phyloP scores from a whole-genome alignment of 2,888 invertebrate genomes.

The Plemyria rubiginata region DNA sequence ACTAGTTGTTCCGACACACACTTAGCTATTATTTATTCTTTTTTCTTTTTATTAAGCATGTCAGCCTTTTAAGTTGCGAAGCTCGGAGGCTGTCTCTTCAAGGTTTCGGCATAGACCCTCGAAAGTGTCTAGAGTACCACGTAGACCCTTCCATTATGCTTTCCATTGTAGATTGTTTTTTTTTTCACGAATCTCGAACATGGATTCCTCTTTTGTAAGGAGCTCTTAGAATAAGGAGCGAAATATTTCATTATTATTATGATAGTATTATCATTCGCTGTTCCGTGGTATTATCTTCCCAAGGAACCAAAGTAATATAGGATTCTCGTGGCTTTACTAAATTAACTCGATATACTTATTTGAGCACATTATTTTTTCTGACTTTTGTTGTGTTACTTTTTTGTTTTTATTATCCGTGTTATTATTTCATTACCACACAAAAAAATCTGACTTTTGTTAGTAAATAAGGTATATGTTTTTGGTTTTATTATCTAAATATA shows the following conservation, averaged over 20 bases:
- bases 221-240: slow-evolving; percentile 20
- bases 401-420: no score
- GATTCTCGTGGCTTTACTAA: background rate
- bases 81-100: slow-evolving; percentile 12
- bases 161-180: slow-evolving; percentile 36
- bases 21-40: slow-evolving; percentile 23
- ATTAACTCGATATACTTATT: background rate
- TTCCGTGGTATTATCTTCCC: slow-evolving; percentile 2
- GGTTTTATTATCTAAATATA: no score
- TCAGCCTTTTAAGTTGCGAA: slow-evolving; percentile 31
- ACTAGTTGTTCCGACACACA: background rate
- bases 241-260: slow-evolving; percentile 25
- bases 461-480: no score
- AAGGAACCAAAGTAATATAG: background rate
- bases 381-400: no score
- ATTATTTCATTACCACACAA: no score
- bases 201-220: slow-evolving; percentile 25
- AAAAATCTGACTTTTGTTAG: no score
- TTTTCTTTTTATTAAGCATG: slow-evolving; percentile 26
- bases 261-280: no score
- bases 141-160: slow-evolving; percentile 31
- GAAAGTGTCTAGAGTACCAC: slow-evolving; percentile 18
- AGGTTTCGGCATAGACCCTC: slow-evolving; percentile 15
- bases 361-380: background rate
- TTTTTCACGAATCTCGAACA: slow-evolving; percentile 29